Evolutionary conservation across 2,888 invertebrate genomes (phyloP), one percentile per base, ranked within the genome.

Genomic region (Temnothorax rugatulus): DNA sequence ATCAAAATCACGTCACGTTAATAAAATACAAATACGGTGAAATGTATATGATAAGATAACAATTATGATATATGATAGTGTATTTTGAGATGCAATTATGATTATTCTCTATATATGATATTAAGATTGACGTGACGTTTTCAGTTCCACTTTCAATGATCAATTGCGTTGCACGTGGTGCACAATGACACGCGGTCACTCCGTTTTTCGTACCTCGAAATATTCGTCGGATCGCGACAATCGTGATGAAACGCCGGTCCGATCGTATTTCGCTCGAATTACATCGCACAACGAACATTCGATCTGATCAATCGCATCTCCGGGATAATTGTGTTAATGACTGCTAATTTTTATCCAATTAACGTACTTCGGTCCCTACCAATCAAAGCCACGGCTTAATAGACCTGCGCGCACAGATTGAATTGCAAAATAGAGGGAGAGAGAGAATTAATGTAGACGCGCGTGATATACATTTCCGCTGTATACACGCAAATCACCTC

Each of bases 261-360:
- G n/a, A 29, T 25, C 41, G 41, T 29, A 64, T 64, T 66, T 68
- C 54, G 54, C 44, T 68, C 77, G 54, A 77, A 77, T 77, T 77
- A 68, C 77, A 77, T 57, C 69, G 54, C 54, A 11, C 64, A 68
- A 66, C 66, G 54, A 77, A 77, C 77, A 68, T 68, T 69, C 69
- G 57, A 77, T 77, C 69, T 68, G 77, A 77, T 77, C 77, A 68
- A 68, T 77, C 77, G 77, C 57, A 77, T 57, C 57, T 68, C 25
- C 18, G 44, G 4, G 34, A 77, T 77, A 77, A 77, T 77, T 77
- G 68, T 54, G 68, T 77, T 69, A 77, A 77, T 77, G 34, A 57
- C 68, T 77, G 29, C 15, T 77, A 68, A 77, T 77, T 77, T 77
- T 77, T 77, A 77, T 77, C 77, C 57, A 77, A 77, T 77, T 77